Base-by-base conservation (phyloP, 2,888 invertebrate genomes). In the Anthophora plumipes region DNA sequence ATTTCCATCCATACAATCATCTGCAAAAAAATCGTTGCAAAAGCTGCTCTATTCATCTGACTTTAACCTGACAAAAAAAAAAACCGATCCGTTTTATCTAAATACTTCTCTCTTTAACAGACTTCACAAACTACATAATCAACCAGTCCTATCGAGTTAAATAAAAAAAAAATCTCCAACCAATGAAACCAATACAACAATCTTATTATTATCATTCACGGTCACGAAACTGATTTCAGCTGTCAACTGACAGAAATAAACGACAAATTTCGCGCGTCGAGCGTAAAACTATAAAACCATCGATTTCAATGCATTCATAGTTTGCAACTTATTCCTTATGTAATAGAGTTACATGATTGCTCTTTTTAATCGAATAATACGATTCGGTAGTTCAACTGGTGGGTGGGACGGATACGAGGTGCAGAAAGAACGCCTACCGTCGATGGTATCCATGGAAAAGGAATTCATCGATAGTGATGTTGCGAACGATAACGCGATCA, bases 401-500 rank as follows among this genome's bases (percentile, higher is more conserved):
- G 54, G 20, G 14, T 22, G 43, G 61, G 20, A n/a, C 37, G 43
- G 61, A 46, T 46, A 31, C 57, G 76, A 12, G 6, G 2, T 17
- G 12, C 0, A 31, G 25, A n/a, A 59, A 48, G 57, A 48, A 70
- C 54, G 74, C 11, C 22, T 48, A 31, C 31, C 20, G 37, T 50
- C 77, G 78, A 64, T 59, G 68, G 41, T 22, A 69, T 75, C 52
- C 54, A 48, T 12, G 57, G 31, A 76, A n/a, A n/a, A 76, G 69
- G 69, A 76, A 79, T 76, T 50, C 69, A 64, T 79, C 75, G 77
- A 37, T 52, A 46, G 59, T 48, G 78, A 78, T 76, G 68, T 79
- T 69, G 59, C 64, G 52, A 25, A 79, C 76, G 78, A 76, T 78
- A 78, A 69, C 68, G 59, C 64, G 76, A 70, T 79, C 78, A 63